A percentile compares a stretch with the other conserved stretches of the same genome.
phyloP scores from a whole-genome alignment of 1,140 invertebrate species.

The Nebria ingens region DNA sequence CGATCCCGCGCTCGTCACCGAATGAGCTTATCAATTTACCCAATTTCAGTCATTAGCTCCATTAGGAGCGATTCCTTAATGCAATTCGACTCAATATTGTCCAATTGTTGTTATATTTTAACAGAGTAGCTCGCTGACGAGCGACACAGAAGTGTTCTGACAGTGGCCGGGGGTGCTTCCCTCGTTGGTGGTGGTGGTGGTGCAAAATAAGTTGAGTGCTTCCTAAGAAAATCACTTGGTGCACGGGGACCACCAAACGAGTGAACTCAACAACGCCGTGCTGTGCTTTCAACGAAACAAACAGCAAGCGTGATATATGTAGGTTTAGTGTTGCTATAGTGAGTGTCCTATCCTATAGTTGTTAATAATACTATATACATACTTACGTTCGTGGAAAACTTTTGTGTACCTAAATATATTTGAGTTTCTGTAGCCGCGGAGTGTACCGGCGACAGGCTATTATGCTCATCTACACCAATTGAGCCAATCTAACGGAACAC shows the following conservation, averaged over 20 bases:
- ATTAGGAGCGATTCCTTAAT: slow-evolving; percentile 36
- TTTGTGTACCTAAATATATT: neutral
- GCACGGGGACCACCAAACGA: too few relatives aligned
- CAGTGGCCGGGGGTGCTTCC: slow-evolving; percentile 23
- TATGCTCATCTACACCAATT: slow-evolving; percentile 11
- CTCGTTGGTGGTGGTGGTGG: neutral
- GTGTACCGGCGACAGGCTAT: slow-evolving; percentile 5
- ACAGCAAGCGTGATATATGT: too few relatives aligned
- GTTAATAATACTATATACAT: too few relatives aligned
- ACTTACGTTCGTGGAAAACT: slow-evolving; percentile 6
- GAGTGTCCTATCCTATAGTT: too few relatives aligned
- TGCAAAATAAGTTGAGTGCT: neutral
- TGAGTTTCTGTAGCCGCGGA: neutral
- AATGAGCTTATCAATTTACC: slow-evolving; percentile 39
- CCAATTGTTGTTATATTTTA: slow-evolving; percentile 36
- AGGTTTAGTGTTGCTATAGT: too few relatives aligned
- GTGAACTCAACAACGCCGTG: too few relatives aligned
- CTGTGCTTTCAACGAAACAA: too few relatives aligned
- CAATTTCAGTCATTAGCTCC: slow-evolving; percentile 38
- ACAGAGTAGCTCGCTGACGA: slow-evolving; percentile 28
- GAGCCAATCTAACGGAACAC: slow-evolving; percentile 13
- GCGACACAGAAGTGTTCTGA: slow-evolving; percentile 28
- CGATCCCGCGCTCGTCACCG: neutral
- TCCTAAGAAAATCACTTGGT: too few relatives aligned
- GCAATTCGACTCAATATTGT: slow-evolving; percentile 36